Evolutionary conservation across 2,797 vertebrate genomes (phyloP), one percentile per base, ranked within the genome.

Genomic region (Apodemus agrarius): DNA sequence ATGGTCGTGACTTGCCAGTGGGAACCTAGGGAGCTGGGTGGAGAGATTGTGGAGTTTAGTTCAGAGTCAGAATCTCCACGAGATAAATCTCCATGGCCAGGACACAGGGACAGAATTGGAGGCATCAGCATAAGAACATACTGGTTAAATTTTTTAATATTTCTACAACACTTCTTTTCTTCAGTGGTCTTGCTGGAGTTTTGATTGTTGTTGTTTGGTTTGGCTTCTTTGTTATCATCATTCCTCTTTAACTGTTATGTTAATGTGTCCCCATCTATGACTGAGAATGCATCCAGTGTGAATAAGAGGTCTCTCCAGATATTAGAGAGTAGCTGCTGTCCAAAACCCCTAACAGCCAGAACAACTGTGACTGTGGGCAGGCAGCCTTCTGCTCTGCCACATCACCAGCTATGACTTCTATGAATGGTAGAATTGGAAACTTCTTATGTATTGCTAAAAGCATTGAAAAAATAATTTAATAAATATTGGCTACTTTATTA

Each of bases 381-480:
- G 17, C 34, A 37, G 13, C 6, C 49, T 94, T 95, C 72, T 14
- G 12, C 26, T 59, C 54, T 22, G 29, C 31, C 7, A 57, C 8
- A 0, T 29, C 6, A 3, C 8, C 40, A 7, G 9, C 21, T 31
- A 17, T 78, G 40, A 46, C 24, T 76, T 90, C 37, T 65, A 34
- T 49, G 40, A 46, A 74, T 34, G 8, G 2, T 63, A 37, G 21
- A 95, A 37, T 57, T 26, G 29, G 21, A 59, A 78, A 82, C 1
- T 26, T 85, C 22, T 22, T 67, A 57, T n/a, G 12, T 11, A 37
- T 52, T 87, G 26, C 31, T 86, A 7, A 61, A 43, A 57, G 10
- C 29, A 79, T 79, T 75, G n/a, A 90, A 52, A 24, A 87, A 81
- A 85, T 22, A 54, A 86, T n/a, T 54, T 91, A 74, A 67, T 94